Percentiles rank a stretch among this genome's conserved stretches.
These are phyloP conservation scores for Notodonta dromedarius DNA, from an alignment of 2,888 invertebrate genomes.

Conservation along the genomic window DNA sequence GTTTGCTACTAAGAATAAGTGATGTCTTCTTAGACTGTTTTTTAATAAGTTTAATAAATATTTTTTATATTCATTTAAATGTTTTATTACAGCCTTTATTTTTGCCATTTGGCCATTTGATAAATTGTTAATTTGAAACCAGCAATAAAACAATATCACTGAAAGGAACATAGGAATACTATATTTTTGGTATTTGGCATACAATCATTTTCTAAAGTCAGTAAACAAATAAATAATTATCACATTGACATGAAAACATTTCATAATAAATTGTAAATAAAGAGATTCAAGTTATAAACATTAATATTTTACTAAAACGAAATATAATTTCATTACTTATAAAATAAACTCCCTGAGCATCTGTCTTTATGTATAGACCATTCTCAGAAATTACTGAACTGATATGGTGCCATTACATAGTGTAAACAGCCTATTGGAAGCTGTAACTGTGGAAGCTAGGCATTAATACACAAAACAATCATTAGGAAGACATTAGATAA, in stretches of 20 bases:
- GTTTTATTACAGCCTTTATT: conserved; percentile 10
- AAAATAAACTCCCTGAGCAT: too few relatives aligned
- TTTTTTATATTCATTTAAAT: conserved; percentile 45
- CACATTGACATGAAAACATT: conserved; percentile 13
- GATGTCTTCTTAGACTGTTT: conserved; percentile 42
- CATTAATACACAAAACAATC: conserved; percentile 9
- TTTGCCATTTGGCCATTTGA: too few relatives aligned
- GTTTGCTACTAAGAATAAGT: conserved; percentile 38
- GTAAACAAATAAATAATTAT: conserved; percentile 12
- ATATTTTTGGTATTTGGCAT: conserved; percentile 34
- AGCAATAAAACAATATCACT: conserved; percentile 11
- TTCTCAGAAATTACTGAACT: too few relatives aligned
- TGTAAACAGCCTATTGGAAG: too few relatives aligned
- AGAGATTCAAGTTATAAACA: conserved; percentile 20
- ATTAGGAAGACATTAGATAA: conserved; percentile 29
- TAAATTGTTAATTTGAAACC: too few relatives aligned
- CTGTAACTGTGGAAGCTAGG: too few relatives aligned
- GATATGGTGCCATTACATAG: too few relatives aligned
- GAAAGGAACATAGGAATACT: conserved; percentile 26
- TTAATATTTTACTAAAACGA: conserved; percentile 8
- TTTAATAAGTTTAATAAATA: conserved; percentile 64
- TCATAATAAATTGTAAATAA: conserved; percentile 11
- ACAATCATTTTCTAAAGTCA: conserved; percentile 15
- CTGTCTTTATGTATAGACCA: too few relatives aligned
- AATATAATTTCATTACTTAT: neutral